phyloP scores from a whole-genome alignment of 2,113 vertebrate genomes.

The Coregonus clupeaformis region DNA sequence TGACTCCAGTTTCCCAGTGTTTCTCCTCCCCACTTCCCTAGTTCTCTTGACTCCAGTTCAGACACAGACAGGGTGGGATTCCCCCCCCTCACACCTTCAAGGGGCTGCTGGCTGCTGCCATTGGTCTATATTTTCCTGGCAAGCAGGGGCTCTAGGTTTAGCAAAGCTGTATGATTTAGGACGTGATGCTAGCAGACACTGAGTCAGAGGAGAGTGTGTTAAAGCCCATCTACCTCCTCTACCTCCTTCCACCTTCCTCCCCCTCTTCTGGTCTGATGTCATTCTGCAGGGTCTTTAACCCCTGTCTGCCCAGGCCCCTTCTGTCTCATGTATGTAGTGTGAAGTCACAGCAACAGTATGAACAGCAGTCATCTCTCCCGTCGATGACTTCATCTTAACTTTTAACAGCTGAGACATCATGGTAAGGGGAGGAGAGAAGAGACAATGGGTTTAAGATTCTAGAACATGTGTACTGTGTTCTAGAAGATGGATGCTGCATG shows the following conservation, averaged over 20 bases:
- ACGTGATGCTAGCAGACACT: slow-evolving; percentile 37
- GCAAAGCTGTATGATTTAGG: slow-evolving; percentile 57
- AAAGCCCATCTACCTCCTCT: slow-evolving; percentile 23
- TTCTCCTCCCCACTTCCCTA: too few species aligned
- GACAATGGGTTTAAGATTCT: too few species aligned
- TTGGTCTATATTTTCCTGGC: too few species aligned
- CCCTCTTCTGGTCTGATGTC: slow-evolving; percentile 65
- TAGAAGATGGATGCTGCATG: too few species aligned
- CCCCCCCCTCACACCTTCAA: too few species aligned
- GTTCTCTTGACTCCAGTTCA: too few species aligned
- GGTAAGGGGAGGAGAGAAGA: not conserved
- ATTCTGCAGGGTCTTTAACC: slow-evolving; percentile 58
- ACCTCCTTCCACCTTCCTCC: slow-evolving; percentile 1
- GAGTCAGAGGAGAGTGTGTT: slow-evolving; percentile 11
- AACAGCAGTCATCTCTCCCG: slow-evolving; percentile 48
- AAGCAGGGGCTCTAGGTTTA: too few species aligned
- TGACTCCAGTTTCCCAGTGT: too few species aligned
- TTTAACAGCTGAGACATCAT: slow-evolving; percentile 35
- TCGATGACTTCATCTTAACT: slow-evolving; percentile 68
- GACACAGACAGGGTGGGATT: slow-evolving; percentile 41
- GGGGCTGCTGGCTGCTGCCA: too few species aligned
- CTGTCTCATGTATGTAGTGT: slow-evolving; percentile 43
- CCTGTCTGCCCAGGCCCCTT: slow-evolving; percentile 32
- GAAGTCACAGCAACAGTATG: slow-evolving; percentile 35
- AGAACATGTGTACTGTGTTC: too few species aligned